These are phyloP conservation scores for Sigmodon hispidus DNA, from an alignment of 2,113 vertebrate species.

Conservation along the genomic window DNA sequence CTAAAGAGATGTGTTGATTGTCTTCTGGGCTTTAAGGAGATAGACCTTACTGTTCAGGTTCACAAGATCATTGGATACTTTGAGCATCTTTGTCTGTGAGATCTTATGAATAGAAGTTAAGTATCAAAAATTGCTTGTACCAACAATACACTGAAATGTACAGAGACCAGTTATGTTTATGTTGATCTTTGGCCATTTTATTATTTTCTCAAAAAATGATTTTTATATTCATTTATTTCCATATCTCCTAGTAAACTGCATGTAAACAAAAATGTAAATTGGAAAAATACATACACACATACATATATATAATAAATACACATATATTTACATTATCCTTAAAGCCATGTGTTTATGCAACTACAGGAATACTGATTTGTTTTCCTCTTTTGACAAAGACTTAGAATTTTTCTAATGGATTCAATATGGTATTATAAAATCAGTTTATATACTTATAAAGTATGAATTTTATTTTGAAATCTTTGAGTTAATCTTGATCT, in stretches of 20 bases:
- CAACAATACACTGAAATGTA: background rate
- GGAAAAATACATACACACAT: background rate
- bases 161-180: background rate
- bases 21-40: background rate
- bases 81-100: conserved; percentile 28
- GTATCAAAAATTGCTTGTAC: background rate
- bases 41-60: background rate
- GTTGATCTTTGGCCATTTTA: background rate
- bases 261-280: conserved; percentile 22
- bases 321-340: background rate
- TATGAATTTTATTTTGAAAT: conserved; percentile 55
- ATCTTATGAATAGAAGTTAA: conserved; percentile 38
- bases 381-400: conserved; percentile 33
- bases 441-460: conserved; percentile 16
- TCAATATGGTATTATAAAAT: conserved; percentile 1
- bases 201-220: conserved; percentile 41
- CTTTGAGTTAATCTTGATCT: conserved; percentile 13
- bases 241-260: background rate
- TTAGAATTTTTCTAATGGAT: background rate
- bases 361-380: conserved; percentile 26
- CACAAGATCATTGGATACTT: conserved; percentile 1
- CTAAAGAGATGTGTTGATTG: background rate
- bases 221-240: background rate
- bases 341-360: background rate
- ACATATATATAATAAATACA: background rate